Conservation (phyloP, 1,140 invertebrate genomes). For the Drosophila orosa region DNA sequence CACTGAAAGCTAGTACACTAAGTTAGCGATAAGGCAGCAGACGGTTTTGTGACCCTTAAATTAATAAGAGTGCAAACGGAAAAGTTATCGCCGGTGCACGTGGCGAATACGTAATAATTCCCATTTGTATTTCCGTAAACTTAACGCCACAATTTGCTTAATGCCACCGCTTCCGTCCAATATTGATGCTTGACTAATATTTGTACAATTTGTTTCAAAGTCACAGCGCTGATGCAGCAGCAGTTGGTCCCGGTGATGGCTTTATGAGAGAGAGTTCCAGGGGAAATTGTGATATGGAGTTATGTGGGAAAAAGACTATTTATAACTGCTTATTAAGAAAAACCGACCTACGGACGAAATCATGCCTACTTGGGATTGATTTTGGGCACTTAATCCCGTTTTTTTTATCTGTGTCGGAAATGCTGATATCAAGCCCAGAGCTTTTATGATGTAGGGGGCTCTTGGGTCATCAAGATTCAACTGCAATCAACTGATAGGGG, state of each 20-base stretch:
- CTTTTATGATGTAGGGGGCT: not conserved
- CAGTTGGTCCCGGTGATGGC: too few species aligned
- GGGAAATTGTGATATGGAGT: too few species aligned
- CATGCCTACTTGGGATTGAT: too few species aligned
- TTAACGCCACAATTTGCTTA: constrained; percentile 60
- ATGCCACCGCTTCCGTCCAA: constrained; percentile 47
- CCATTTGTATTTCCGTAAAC: constrained; percentile 46
- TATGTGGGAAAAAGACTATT: too few species aligned
- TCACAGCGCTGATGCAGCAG: constrained; percentile 16
- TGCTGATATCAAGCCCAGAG: not conserved
- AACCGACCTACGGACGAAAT: too few species aligned
- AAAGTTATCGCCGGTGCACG: constrained; percentile 37
- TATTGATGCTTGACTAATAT: constrained; percentile 65
- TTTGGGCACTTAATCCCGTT: too few species aligned
- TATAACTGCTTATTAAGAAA: too few species aligned
- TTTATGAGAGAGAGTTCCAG: too few species aligned
- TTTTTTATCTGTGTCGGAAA: too few species aligned
- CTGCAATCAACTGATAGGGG: not conserved
- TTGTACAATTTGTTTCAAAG: constrained; percentile 67
- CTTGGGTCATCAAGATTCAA: not conserved
- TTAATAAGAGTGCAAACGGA: constrained; percentile 32
- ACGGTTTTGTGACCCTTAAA: constrained; percentile 36
- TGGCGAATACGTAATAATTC: constrained; percentile 73
- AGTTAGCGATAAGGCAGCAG: constrained; percentile 47
- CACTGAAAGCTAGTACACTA: constrained; percentile 19